phyloP scores from a whole-genome alignment of 2,888 invertebrate genomes.

The Drosophila tripunctata region DNA sequence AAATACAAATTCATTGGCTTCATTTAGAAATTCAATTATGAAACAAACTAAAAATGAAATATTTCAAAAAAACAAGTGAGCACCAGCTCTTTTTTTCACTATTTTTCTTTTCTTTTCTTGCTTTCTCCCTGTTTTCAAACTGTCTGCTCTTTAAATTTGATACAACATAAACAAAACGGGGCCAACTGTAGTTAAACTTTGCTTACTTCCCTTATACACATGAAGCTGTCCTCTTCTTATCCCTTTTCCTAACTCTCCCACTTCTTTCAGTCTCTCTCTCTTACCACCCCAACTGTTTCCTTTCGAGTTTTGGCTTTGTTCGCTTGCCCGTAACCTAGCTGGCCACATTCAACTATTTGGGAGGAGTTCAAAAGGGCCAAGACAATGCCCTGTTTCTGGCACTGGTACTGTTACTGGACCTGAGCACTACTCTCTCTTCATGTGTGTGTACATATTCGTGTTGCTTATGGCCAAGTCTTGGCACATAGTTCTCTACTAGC shows the following conservation, averaged over 20 bases:
- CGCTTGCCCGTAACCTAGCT: slow-evolving; percentile 70
- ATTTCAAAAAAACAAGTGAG: slow-evolving; percentile 5
- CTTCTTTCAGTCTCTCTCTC: neutral
- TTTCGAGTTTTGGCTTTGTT: slow-evolving; percentile 57
- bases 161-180: slow-evolving; percentile 62
- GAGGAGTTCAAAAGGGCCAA: slow-evolving; percentile 25
- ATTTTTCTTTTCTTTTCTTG: neutral
- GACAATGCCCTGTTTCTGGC: slow-evolving; percentile 54
- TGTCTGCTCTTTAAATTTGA: slow-evolving; percentile 43
- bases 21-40: slow-evolving; percentile 1
- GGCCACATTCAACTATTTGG: slow-evolving; percentile 13
- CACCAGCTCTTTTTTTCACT: neutral
- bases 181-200: slow-evolving; percentile 63
- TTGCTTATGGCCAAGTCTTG: slow-evolving; percentile 69
- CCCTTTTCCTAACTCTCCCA: neutral
- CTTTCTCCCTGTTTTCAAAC: neutral
- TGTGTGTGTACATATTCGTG: slow-evolving; percentile 43
- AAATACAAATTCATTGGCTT: too few relatives aligned
- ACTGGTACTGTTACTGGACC: neutral
- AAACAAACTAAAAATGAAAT: neutral
- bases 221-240: slow-evolving; percentile 11
- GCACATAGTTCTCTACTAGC: slow-evolving; percentile 38
- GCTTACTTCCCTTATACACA: slow-evolving; percentile 53
- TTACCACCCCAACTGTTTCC: slow-evolving; percentile 26
- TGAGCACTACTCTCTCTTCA: slow-evolving; percentile 10